Conservation (phyloP, 1,140 invertebrate species). For the Aphaenogaster rudis region DNA sequence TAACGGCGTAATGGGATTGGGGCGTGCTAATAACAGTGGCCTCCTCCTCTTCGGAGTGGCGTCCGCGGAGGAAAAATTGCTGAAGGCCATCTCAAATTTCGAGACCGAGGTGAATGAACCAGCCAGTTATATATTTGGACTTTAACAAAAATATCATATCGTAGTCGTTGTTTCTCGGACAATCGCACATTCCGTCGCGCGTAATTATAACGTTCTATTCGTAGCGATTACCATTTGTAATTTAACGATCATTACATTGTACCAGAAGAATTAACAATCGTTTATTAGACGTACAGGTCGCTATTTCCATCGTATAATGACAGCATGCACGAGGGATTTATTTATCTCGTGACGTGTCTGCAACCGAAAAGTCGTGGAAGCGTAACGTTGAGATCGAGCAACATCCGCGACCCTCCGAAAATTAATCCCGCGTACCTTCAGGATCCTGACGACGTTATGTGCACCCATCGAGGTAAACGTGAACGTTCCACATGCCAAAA, state of each 20-base stretch:
- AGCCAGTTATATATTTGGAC: not conserved
- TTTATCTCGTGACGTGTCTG: slow-evolving; percentile 89
- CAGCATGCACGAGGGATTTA: slow-evolving; percentile 89
- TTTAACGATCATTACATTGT: not conserved
- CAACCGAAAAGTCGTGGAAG: slow-evolving; percentile 90
- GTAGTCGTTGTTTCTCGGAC: not conserved
- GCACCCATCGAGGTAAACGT: slow-evolving; percentile 88
- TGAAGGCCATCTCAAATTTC: slow-evolving; percentile 90
- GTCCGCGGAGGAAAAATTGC: slow-evolving; percentile 89
- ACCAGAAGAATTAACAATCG: not conserved
- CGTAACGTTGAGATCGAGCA: slow-evolving; percentile 87
- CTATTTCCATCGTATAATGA: slow-evolving; percentile 90
- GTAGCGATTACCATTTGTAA: not conserved
- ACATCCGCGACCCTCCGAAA: slow-evolving; percentile 89
- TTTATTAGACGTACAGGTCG: slow-evolving; percentile 88
- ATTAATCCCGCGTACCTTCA: slow-evolving; percentile 93
- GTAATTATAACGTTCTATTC: not conserved
- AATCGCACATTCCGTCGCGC: not conserved
- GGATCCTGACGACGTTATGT: slow-evolving; percentile 88
- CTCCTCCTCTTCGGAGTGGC: slow-evolving; percentile 90
- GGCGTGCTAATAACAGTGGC: slow-evolving; percentile 86
- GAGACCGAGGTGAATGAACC: slow-evolving; percentile 87
- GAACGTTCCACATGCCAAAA: not conserved
- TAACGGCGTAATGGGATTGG: slow-evolving; percentile 89
- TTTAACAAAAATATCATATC: slow-evolving; percentile 1